Evolutionary conservation across 1,140 invertebrate genomes (phyloP).

Genomic region (Euwallacea fornicatus): DNA sequence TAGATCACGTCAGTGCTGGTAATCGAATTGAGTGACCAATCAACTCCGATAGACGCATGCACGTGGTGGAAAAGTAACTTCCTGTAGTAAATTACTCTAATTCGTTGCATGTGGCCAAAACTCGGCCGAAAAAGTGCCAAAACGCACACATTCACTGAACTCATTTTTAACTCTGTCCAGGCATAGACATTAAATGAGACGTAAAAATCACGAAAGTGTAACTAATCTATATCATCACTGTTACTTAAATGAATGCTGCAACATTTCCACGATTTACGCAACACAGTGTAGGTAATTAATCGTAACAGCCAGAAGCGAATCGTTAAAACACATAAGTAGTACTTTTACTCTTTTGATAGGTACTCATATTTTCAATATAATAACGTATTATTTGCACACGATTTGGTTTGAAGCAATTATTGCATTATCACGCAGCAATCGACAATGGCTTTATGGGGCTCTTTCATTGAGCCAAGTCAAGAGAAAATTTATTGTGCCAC

Average conservation of each 20-base stretch:
- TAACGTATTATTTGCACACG: conserved; percentile 13
- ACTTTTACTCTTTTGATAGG: conserved; percentile 8
- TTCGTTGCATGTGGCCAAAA: too few relatives aligned
- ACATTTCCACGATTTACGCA: neutral
- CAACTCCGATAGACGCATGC: too few relatives aligned
- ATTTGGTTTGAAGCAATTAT: conserved; percentile 7
- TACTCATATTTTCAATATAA: conserved; percentile 12
- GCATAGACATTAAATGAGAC: too few relatives aligned
- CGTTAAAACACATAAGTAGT: conserved; percentile 7
- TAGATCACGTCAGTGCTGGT: too few relatives aligned
- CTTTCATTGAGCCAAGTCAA: conserved; percentile 9
- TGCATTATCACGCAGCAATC: conserved; percentile 12
- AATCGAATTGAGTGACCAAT: too few relatives aligned
- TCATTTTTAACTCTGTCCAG: too few relatives aligned
- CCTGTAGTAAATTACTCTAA: too few relatives aligned
- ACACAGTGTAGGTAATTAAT: neutral
- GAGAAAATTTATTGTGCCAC: neutral
- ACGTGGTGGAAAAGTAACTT: too few relatives aligned
- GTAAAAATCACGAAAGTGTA: neutral
- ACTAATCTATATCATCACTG: conserved; percentile 1
- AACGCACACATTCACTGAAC: too few relatives aligned
- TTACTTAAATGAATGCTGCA: neutral
- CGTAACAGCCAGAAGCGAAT: neutral
- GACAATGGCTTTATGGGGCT: neutral
- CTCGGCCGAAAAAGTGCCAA: too few relatives aligned